Evolutionary conservation across 2,113 vertebrate genomes (phyloP).

Genomic region (Oreotrochilus melanogaster): DNA sequence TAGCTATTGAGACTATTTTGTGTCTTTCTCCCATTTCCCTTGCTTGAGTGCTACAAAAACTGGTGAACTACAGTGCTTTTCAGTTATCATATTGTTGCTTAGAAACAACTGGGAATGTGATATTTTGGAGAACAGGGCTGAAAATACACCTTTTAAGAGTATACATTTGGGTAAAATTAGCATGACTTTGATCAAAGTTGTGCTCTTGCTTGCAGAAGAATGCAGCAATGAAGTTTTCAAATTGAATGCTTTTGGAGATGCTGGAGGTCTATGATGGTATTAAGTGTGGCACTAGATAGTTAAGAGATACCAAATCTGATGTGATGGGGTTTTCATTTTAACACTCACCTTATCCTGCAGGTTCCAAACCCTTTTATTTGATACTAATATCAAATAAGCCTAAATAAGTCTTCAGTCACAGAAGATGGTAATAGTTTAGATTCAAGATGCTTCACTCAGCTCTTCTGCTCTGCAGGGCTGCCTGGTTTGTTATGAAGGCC

Average conservation of each 20-base stretch:
- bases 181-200: slow-evolving; percentile 12
- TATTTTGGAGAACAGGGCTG: slow-evolving; percentile 37
- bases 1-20: slow-evolving; percentile 52
- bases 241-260: not conserved
- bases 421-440: not conserved
- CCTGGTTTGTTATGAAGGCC: not conserved
- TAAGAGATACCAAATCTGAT: not conserved
- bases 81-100: slow-evolving; percentile 61
- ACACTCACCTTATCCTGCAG: not conserved
- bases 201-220: not conserved
- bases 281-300: not conserved
- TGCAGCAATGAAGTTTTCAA: not conserved
- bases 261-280: not conserved
- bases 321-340: not conserved
- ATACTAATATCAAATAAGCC: too few species aligned
- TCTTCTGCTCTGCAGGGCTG: not conserved
- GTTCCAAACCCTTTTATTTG: not conserved
- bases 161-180: slow-evolving; percentile 17
- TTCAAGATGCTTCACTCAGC: not conserved
- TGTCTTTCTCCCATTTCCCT: slow-evolving; percentile 19
- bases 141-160: slow-evolving; percentile 42
- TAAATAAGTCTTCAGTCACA: not conserved
- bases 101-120: slow-evolving; percentile 42
- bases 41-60: slow-evolving; percentile 39
- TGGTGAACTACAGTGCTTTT: slow-evolving; percentile 54